Evolutionary conservation across 2,888 invertebrate species (phyloP).

Genomic region (Agonopterix heracliana): DNA sequence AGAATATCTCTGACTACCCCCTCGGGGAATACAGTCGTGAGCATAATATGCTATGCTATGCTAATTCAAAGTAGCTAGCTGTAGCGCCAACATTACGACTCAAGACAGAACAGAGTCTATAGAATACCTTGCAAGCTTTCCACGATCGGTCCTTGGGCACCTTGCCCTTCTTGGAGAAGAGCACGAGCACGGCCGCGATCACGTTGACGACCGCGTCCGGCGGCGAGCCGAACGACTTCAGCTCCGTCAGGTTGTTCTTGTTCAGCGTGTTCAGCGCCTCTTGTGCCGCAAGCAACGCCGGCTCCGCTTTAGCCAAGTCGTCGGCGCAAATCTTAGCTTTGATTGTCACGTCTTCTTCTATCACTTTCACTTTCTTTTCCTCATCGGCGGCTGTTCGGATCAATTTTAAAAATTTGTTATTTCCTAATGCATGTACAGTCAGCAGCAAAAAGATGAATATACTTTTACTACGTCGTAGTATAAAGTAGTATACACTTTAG

Average conservation of each 20-base stretch:
- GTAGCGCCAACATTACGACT: too few species aligned
- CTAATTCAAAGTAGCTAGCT: too few species aligned
- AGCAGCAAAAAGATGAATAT: too few species aligned
- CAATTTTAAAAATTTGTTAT: background rate
- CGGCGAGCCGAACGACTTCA: conserved; percentile 95
- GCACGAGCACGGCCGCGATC: conserved; percentile 89
- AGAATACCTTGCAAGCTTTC: conserved; percentile 87
- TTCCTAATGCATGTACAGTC: too few species aligned
- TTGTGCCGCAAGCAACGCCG: conserved; percentile 91
- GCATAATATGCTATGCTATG: too few species aligned
- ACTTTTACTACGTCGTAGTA: too few species aligned
- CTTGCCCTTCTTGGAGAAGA: conserved; percentile 89
- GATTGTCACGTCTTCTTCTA: conserved; percentile 90
- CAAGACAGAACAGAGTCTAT: too few species aligned
- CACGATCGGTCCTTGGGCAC: conserved; percentile 94
- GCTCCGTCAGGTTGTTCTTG: conserved; percentile 94
- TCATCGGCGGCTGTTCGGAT: conserved; percentile 81
- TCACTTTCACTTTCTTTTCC: conserved; percentile 91
- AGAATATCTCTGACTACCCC: too few species aligned
- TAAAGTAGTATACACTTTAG: too few species aligned
- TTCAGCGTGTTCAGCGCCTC: conserved; percentile 94
- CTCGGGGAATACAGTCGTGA: too few species aligned
- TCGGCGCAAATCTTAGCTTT: conserved; percentile 91
- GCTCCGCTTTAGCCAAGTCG: conserved; percentile 94
- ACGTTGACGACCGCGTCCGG: conserved; percentile 92